phyloP scores from a whole-genome alignment of 2,888 invertebrate genomes.

The Dromius quadrimaculatus region DNA sequence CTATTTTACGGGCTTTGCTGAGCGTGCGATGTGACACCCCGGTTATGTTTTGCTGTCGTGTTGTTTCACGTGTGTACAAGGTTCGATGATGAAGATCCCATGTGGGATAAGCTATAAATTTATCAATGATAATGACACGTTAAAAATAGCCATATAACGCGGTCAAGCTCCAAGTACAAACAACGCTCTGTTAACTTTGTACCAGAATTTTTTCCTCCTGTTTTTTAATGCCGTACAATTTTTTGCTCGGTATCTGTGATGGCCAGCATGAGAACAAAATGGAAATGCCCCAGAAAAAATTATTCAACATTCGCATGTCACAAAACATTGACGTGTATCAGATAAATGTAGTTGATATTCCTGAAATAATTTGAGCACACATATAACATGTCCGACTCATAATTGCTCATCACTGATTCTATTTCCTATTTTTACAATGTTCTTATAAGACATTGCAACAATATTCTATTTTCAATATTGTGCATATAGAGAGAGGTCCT shows the following conservation, averaged over 20 bases:
- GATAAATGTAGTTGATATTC: slow-evolving; percentile 18
- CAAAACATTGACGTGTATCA: slow-evolving; percentile 17
- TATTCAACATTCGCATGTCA: slow-evolving; percentile 2
- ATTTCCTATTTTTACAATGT: too few relatives aligned
- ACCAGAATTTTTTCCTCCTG: slow-evolving; percentile 10
- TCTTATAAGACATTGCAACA: too few relatives aligned
- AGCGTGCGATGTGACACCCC: slow-evolving; percentile 8
- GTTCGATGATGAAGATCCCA: slow-evolving; percentile 36
- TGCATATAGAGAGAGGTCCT: too few relatives aligned
- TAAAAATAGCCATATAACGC: slow-evolving; percentile 30
- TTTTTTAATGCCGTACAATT: slow-evolving; percentile 31
- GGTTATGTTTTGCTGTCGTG: slow-evolving; percentile 37
- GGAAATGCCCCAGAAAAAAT: slow-evolving; percentile 23
- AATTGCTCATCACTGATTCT: too few relatives aligned
- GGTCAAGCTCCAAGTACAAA: slow-evolving; percentile 15
- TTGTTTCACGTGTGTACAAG: slow-evolving; percentile 38
- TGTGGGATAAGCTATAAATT: slow-evolving; percentile 43
- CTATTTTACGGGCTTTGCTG: slow-evolving; percentile 28
- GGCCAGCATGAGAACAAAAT: slow-evolving; percentile 13
- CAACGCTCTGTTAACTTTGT: slow-evolving; percentile 17
- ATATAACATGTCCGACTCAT: background rate
- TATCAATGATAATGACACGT: slow-evolving; percentile 43
- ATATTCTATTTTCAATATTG: too few relatives aligned
- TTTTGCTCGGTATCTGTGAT: slow-evolving; percentile 20
- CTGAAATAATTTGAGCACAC: slow-evolving; percentile 12